These are phyloP conservation scores for Ctenicera cuprea DNA, from an alignment of 2,888 invertebrate genomes.

Conservation along the genomic window DNA sequence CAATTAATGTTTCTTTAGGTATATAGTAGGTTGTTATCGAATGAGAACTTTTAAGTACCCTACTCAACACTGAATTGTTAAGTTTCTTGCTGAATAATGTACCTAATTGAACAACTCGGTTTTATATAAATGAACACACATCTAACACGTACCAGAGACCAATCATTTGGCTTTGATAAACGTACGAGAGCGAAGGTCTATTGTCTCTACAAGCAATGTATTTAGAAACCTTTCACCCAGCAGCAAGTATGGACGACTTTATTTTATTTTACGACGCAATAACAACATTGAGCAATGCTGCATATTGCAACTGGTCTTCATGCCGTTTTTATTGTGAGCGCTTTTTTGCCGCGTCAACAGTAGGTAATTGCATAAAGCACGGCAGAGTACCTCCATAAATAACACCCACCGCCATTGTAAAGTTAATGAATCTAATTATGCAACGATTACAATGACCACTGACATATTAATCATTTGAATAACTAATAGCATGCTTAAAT, in stretches of 20 bases:
- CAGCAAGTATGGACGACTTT: slow-evolving; percentile 19
- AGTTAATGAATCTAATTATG: slow-evolving; percentile 16
- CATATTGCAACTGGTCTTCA: slow-evolving; percentile 23
- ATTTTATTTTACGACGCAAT: slow-evolving; percentile 23
- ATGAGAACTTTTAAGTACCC: not conserved
- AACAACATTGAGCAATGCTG: slow-evolving; percentile 21
- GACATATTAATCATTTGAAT: slow-evolving; percentile 21
- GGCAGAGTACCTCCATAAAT: slow-evolving; percentile 5
- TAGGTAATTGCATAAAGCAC: slow-evolving; percentile 5
- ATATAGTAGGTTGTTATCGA: no score
- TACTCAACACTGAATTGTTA: not conserved
- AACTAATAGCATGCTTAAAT: not conserved
- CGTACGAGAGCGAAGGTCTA: slow-evolving; percentile 12
- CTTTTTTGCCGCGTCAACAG: not conserved
- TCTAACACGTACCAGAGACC: not conserved
- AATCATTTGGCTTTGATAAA: slow-evolving; percentile 16
- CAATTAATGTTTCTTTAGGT: no score
- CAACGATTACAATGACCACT: slow-evolving; percentile 1
- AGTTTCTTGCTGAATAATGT: slow-evolving; percentile 1
- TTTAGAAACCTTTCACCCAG: slow-evolving; percentile 16
- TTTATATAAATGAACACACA: not conserved
- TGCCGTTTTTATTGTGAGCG: not conserved
- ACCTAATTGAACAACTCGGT: not conserved
- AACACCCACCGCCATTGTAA: slow-evolving; percentile 15
- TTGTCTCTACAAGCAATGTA: not conserved